Base-by-base conservation (phyloP, 2,797 vertebrate species). In the Acanthopagrus latus region DNA sequence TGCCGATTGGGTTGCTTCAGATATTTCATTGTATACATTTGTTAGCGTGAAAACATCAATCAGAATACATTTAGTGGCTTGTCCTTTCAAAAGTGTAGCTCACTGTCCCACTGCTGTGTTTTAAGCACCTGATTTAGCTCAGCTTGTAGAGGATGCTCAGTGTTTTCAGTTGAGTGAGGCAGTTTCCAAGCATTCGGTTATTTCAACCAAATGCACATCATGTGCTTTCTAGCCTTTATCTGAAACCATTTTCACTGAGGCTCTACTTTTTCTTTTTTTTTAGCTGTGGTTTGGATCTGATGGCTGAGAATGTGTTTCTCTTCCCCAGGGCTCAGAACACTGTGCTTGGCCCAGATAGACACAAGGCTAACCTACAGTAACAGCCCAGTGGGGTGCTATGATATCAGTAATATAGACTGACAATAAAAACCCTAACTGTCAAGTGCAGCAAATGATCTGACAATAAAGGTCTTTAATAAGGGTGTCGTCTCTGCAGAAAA, bases 291-390 rank as follows among this genome's bases (percentile, higher is more conserved):
- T 82, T 77, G 75, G 71, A 63, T 74, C 83, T 77, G 75, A 60
- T 12, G 66, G 75, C 58, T 76, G 43, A 81, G 81, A 76, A 90
- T 86, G 80, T 82, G 83, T 89, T 72, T 86, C 81, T 91, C 79
- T 1, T 86, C 88, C 86, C 85, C 56, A n/a, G 88, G 74, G 87
- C 65, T 80, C 71, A 13, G 59, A 58, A 23, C 70, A 14, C 56
- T 63, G 76, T 20, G 74, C 69, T 62, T 79, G 85, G 87, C 91
- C 91, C 86, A 89, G 82, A 89, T 86, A 85, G 48, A 81, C 78
- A 51, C 25, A 2, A 64, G 48, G 64, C 78, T 59, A 76, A 74
- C 78, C 86, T 67, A 7, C 66, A 64, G 50, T 23, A 67, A 43
- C 48, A 51, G 60, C 75, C 56, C 62, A 48, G 65, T 5, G 46